These are phyloP conservation scores for Nerophis lumbriciformis DNA, from an alignment of 2,113 vertebrate genomes.

Conservation along the genomic window DNA sequence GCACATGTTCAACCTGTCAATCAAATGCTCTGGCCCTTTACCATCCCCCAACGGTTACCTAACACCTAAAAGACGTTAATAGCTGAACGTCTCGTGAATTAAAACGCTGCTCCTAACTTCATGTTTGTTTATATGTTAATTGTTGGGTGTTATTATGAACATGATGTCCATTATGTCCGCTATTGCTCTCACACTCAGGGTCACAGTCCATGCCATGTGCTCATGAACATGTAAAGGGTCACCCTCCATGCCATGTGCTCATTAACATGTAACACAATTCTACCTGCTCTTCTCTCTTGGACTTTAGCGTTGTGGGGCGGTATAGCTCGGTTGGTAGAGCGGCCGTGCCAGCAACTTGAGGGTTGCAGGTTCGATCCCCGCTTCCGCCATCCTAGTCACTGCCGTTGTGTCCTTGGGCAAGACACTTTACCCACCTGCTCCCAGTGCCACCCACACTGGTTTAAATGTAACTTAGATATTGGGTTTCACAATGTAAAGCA, in stretches of 20 bases:
- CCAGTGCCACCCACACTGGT: no score
- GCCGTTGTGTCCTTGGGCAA: no score
- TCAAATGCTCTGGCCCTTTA: conserved; percentile 39
- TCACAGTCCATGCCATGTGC: conserved; percentile 63
- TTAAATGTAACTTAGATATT: no score
- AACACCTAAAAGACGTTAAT: conserved; percentile 15
- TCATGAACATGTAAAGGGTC: conserved; percentile 6
- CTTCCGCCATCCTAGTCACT: no score
- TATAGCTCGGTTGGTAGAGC: no score
- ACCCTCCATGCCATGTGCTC: not conserved
- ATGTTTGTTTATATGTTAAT: no score
- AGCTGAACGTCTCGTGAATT: not conserved
- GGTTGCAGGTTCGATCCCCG: no score
- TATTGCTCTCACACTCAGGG: conserved; percentile 35
- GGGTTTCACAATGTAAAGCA: no score
- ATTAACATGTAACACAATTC: not conserved
- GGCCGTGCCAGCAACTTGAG: no score
- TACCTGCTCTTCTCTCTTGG: not conserved
- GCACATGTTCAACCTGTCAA: conserved; percentile 60
- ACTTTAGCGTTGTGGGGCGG: no score
- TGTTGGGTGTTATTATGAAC: no score
- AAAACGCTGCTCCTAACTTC: not conserved
- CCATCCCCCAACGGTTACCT: conserved; percentile 28
- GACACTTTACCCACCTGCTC: no score
- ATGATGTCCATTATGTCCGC: not conserved